phyloP scores from a whole-genome alignment of 2,113 vertebrate genomes.

The Planiliza haematocheilus region DNA sequence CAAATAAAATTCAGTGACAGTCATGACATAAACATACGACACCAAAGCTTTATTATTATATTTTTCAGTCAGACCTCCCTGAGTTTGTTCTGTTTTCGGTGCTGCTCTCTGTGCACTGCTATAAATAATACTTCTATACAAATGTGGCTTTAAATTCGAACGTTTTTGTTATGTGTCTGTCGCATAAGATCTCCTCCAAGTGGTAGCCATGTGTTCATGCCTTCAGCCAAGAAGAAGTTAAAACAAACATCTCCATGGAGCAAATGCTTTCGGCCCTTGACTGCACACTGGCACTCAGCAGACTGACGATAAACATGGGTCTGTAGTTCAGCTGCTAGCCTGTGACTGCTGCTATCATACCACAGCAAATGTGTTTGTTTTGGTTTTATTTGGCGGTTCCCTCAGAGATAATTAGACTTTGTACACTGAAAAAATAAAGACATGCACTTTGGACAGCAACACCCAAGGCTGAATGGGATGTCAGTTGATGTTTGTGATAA shows the following conservation, averaged over 20 bases:
- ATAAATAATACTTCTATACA: conserved; percentile 50
- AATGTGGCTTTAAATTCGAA: conserved; percentile 37
- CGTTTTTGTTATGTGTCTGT: conserved; percentile 34
- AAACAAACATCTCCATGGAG: conserved; percentile 54
- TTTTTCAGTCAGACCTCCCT: conserved; percentile 31
- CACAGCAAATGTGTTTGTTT: too few relatives aligned
- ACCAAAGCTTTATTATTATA: conserved; percentile 3
- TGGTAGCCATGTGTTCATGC: conserved; percentile 57
- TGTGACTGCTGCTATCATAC: background rate
- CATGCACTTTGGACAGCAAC: too few relatives aligned
- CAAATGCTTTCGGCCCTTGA: conserved; percentile 13
- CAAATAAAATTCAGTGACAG: background rate
- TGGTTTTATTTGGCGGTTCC: too few relatives aligned
- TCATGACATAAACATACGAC: background rate
- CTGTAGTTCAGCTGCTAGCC: background rate
- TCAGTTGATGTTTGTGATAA: too few relatives aligned
- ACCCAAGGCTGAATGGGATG: too few relatives aligned
- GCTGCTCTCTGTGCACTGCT: conserved; percentile 12
- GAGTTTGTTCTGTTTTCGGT: conserved; percentile 28
- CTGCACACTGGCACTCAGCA: conserved; percentile 38
- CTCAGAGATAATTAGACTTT: too few relatives aligned
- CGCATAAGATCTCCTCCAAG: conserved; percentile 20
- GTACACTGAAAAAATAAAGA: too few relatives aligned
- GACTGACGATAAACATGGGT: background rate
- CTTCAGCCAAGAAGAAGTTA: conserved; percentile 38